Evolutionary conservation across 2,113 vertebrate genomes (phyloP).

Genomic region (Anoplopoma fimbria): DNA sequence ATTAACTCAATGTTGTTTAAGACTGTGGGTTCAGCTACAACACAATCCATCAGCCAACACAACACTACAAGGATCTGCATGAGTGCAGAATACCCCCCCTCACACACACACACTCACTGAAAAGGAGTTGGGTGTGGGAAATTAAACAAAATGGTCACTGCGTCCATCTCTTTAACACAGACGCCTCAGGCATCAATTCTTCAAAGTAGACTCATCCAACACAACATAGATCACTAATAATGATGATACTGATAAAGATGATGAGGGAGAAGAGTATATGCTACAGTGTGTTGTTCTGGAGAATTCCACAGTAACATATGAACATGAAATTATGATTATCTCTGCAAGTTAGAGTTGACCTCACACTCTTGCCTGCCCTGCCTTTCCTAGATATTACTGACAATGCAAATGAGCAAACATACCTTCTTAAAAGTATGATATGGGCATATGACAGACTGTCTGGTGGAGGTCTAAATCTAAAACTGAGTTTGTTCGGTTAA

Average conservation of each 20-base stretch:
- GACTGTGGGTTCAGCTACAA: background rate
- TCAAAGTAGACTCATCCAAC: conserved; percentile 21
- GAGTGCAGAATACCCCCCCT: background rate
- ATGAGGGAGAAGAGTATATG: background rate
- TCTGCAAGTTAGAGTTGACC: background rate
- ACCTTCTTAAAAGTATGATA: background rate
- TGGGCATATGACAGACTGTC: background rate
- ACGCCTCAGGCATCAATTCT: conserved; percentile 11
- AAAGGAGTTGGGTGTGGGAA: background rate
- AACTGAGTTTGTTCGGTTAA: background rate
- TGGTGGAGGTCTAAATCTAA: background rate
- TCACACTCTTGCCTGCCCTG: background rate
- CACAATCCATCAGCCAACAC: background rate
- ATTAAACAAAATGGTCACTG: background rate
- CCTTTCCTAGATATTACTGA: background rate
- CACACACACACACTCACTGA: background rate
- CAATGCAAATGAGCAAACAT: background rate
- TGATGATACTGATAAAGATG: background rate
- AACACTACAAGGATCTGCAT: background rate
- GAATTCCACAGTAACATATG: background rate
- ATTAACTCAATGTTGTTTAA: conserved; percentile 59
- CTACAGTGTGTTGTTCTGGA: background rate
- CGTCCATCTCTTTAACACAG: background rate
- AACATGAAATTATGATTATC: background rate
- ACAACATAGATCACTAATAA: background rate